A percentile compares a stretch with the other conserved stretches of the same genome.
phyloP scores from a whole-genome alignment of 2,113 vertebrate species.

The Peromyscus californicus region DNA sequence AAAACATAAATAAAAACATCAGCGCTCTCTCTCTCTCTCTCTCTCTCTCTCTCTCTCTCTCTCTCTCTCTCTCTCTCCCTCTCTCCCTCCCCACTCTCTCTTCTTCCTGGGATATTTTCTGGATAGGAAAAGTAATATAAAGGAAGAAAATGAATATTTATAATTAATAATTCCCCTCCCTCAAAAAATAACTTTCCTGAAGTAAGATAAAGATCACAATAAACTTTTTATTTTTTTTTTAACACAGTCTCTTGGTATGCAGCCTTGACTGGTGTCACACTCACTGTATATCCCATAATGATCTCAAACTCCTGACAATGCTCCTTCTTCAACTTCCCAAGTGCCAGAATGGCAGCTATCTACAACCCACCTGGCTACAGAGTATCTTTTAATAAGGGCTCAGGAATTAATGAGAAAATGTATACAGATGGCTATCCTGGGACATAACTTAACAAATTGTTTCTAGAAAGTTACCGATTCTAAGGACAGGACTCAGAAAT shows the following conservation, averaged over 20 bases:
- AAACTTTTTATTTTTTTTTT: background rate
- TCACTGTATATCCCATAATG: background rate
- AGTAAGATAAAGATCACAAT: background rate
- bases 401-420: conserved; percentile 12
- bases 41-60: background rate
- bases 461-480: background rate
- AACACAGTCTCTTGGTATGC: background rate
- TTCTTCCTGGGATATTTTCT: background rate
- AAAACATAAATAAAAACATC: background rate
- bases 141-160: background rate
- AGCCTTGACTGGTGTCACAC: background rate
- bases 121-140: background rate
- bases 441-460: background rate
- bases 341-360: background rate
- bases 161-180: background rate
- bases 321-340: background rate
- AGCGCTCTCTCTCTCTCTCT: background rate
- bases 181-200: background rate
- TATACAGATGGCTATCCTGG: background rate
- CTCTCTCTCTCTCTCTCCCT: background rate
- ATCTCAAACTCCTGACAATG: too few relatives aligned
- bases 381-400: background rate
- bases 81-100: too few relatives aligned
- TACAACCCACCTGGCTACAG: background rate
- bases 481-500: background rate